Conservation (phyloP, 2,797 vertebrate genomes). For the Scyliorhinus canicula region DNA sequence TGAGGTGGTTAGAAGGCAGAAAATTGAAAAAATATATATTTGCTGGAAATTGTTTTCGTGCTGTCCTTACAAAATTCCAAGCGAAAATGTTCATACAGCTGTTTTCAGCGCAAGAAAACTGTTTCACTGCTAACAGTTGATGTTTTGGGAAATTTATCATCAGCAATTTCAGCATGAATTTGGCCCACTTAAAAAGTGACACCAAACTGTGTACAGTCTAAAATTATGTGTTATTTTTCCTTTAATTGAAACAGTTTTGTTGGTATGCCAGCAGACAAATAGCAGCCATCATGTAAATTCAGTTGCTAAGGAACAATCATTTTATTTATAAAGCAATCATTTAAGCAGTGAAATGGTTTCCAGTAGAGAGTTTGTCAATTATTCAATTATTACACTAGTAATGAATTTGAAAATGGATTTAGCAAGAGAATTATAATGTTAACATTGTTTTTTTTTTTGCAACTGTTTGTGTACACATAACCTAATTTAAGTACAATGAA, state of each 20-base stretch:
- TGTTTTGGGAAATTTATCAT: slow-evolving; percentile 2
- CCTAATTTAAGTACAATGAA: neutral
- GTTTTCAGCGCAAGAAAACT: neutral
- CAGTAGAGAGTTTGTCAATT: slow-evolving; percentile 32
- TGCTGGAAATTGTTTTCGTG: neutral
- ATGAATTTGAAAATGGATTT: slow-evolving; percentile 26
- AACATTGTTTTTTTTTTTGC: neutral
- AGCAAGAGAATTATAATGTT: slow-evolving; percentile 19
- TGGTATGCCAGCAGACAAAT: slow-evolving; percentile 18
- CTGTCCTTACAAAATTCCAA: neutral
- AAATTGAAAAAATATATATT: neutral
- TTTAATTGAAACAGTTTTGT: slow-evolving; percentile 21
- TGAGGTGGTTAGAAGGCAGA: neutral
- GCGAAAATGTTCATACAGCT: neutral
- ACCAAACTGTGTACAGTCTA: slow-evolving; percentile 16
- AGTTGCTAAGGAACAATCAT: slow-evolving; percentile 27
- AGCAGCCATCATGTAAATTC: slow-evolving; percentile 10
- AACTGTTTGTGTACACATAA: neutral
- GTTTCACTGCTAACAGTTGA: neutral
- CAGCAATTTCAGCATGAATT: slow-evolving; percentile 24
- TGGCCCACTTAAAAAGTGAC: neutral
- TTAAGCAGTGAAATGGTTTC: slow-evolving; percentile 34
- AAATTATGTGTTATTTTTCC: neutral
- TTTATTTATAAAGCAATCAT: slow-evolving; percentile 36
- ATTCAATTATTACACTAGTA: slow-evolving; percentile 29